phyloP scores from a whole-genome alignment of 2,888 invertebrate species.

The Caenorhabditis virilis region DNA sequence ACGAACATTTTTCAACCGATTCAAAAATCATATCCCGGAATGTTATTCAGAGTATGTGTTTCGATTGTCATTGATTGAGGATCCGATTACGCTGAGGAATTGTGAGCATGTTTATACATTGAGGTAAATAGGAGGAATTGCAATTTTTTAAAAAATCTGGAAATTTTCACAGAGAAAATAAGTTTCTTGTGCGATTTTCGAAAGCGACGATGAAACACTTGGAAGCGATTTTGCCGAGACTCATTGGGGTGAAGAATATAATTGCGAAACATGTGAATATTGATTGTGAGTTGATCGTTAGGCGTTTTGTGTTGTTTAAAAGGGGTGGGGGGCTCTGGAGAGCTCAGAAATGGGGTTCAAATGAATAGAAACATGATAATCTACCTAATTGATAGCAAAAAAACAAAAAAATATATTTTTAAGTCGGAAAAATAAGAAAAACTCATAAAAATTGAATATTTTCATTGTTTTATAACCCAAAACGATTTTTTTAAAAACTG shows the following conservation, averaged over 20 bases:
- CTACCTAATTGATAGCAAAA: too few relatives aligned
- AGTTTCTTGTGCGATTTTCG: conserved; percentile 21
- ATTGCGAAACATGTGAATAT: conserved; percentile 28
- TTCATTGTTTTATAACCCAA: too few relatives aligned
- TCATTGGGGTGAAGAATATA: conserved; percentile 26
- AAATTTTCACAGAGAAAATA: conserved; percentile 9
- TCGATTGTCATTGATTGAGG: conserved; percentile 33
- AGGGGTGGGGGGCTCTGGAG: too few relatives aligned
- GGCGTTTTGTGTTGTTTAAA: too few relatives aligned
- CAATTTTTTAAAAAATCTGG: neutral
- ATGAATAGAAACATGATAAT: too few relatives aligned
- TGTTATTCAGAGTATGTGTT: conserved; percentile 34
- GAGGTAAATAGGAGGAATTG: conserved; percentile 9
- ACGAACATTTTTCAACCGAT: conserved; percentile 38
- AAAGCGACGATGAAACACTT: conserved; percentile 18
- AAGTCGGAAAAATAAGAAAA: too few relatives aligned
- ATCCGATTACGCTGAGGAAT: conserved; percentile 16
- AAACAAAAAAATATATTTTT: too few relatives aligned
- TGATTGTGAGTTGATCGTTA: conserved; percentile 35
- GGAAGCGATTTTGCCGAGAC: conserved; percentile 15
- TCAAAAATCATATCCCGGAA: conserved; percentile 37
- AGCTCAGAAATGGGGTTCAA: too few relatives aligned
- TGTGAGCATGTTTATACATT: conserved; percentile 28
- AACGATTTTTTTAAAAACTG: too few relatives aligned
- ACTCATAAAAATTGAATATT: too few relatives aligned